Base-by-base conservation (phyloP, 2,888 invertebrate genomes). In the Plemyria rubiginata region DNA sequence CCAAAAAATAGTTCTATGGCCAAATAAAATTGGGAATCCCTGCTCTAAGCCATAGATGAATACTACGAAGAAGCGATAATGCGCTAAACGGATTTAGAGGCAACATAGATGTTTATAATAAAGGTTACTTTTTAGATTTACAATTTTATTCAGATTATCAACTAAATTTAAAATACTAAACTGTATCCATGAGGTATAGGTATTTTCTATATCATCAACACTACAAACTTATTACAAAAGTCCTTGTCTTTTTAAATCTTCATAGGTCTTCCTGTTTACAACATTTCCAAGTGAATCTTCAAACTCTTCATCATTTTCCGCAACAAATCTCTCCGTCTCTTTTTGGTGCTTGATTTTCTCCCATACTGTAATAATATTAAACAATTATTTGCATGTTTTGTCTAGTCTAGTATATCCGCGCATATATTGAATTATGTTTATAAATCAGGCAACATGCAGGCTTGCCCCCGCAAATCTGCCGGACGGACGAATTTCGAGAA, bases 281-380 rank as follows among this genome's bases (percentile, higher is more conserved):
- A 99, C 99, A 93, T 99, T 99, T 12, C 99, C 99, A 74, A 96
- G 95, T 0, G 99, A 98, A 93, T 99, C 99, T 91, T 99, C 99
- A 89, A 97, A 99, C 81, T 99, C 99, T 88, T 99, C 99, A 88
- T 99, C 98, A 73, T 97, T 97, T 84, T 99, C 99, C 0, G 99
- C 98, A 74, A 98, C 97, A 97, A 98, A 99, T 67, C 99, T 94
- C 88, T 99, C 99, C 52, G 95, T 95, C 80, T 99, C 98, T 81
- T 99, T 99, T 79, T 98, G 98, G 8, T 96, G 95, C 85, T 99
- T 99, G 13, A 99, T 94, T 89, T 99, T 99, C 81, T 99, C 98
- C 99, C 99, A 99, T 67, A 99, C 96, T 96, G 85, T 68, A 94
- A 94, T 62, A 74, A 70, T 73, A 70, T 71, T 29, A 32, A 32